A percentile compares a stretch with the other conserved stretches of the same genome.
These are phyloP conservation scores for Lucilia sericata DNA, from an alignment of 1,140 invertebrate genomes.

Conservation along the genomic window DNA sequence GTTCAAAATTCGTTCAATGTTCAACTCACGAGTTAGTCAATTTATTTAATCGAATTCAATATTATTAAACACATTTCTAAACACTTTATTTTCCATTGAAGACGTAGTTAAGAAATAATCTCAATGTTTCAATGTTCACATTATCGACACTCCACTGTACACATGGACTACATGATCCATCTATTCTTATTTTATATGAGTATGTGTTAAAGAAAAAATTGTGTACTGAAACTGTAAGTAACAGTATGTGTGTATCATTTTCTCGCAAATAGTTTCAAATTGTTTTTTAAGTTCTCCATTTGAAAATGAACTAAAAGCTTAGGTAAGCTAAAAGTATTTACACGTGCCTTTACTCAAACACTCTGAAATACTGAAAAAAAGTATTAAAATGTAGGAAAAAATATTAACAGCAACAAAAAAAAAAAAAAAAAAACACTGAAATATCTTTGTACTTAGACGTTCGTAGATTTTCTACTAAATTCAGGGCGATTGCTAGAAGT, in stretches of 20 bases:
- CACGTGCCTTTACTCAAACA: conserved; percentile 39
- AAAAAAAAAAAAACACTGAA: too few relatives aligned
- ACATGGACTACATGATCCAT: not conserved
- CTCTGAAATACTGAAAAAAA: not conserved
- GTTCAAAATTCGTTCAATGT: too few relatives aligned
- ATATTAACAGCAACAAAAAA: too few relatives aligned
- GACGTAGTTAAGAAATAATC: too few relatives aligned
- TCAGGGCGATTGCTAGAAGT: too few relatives aligned
- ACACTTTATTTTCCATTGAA: too few relatives aligned
- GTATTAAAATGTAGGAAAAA: too few relatives aligned
- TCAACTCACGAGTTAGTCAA: too few relatives aligned
- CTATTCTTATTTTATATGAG: not conserved
- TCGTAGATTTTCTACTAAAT: too few relatives aligned
- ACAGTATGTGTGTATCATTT: conserved; percentile 23
- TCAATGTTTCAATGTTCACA: not conserved
- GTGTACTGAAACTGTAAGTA: not conserved
- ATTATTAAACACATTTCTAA: too few relatives aligned
- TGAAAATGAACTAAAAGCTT: conserved; percentile 32
- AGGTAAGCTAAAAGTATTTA: conserved; percentile 37
- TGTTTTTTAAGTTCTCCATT: not conserved
- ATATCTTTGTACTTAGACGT: too few relatives aligned
- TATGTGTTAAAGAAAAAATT: not conserved
- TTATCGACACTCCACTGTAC: not conserved
- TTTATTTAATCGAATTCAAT: too few relatives aligned
- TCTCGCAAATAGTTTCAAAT: conserved; percentile 35